Conservation (phyloP, 2,888 invertebrate genomes). For the Sepioteuthis lessoniana region DNA sequence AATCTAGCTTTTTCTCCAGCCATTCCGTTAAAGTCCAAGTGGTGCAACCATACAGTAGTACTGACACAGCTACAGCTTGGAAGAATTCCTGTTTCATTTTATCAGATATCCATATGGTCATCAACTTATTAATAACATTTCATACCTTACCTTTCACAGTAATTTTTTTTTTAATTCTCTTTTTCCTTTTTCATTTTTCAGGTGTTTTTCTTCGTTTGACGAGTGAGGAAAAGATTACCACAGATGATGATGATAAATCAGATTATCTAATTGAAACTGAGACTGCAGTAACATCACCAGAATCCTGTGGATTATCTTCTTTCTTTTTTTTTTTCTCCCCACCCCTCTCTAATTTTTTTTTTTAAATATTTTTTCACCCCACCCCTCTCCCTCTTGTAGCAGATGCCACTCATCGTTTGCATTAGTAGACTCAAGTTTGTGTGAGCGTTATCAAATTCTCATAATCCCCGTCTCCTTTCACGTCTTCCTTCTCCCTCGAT, state of each 20-base stretch:
- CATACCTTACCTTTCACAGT: too few relatives aligned
- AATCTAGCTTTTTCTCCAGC: too few relatives aligned
- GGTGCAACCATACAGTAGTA: too few relatives aligned
- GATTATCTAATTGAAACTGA: background rate
- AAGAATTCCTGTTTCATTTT: too few relatives aligned
- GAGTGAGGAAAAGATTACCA: background rate
- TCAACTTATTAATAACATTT: too few relatives aligned
- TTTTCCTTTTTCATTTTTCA: background rate
- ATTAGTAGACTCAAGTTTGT: background rate
- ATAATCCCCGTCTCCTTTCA: background rate
- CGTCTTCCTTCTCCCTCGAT: background rate
- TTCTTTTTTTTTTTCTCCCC: background rate
- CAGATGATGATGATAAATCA: background rate
- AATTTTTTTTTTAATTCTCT: too few relatives aligned
- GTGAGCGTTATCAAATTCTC: background rate
- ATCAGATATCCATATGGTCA: too few relatives aligned
- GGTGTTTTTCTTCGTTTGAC: background rate
- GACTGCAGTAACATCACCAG: background rate
- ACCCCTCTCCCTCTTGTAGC: background rate
- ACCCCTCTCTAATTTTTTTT: background rate
- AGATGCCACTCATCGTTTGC: background rate
- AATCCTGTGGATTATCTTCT: background rate
- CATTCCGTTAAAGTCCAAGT: too few relatives aligned
- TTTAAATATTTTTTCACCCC: background rate
- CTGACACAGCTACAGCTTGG: too few relatives aligned